A percentile compares a stretch with the other conserved stretches of the same genome.
phyloP scores from a whole-genome alignment of 2,797 vertebrate species.

The Amazonetta brasiliensis region DNA sequence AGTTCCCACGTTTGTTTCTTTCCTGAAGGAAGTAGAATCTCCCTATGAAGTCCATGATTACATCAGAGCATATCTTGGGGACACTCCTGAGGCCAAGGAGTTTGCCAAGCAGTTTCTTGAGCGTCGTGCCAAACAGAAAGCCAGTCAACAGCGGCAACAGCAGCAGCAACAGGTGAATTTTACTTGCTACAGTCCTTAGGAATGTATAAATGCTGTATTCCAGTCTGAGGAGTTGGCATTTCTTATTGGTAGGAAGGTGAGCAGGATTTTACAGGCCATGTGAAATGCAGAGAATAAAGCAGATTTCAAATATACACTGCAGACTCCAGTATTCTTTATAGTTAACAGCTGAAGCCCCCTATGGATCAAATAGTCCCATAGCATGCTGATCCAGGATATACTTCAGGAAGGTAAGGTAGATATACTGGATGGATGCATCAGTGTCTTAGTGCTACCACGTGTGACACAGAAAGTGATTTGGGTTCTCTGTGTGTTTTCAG shows the following conservation, averaged over 20 bases:
- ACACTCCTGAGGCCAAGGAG: constrained; percentile 97
- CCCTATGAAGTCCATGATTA: constrained; percentile 99
- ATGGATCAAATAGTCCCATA: not conserved
- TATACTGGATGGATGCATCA: not conserved
- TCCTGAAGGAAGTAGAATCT: constrained; percentile 99
- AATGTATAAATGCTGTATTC: rapidly evolving
- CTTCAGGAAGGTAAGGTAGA: not conserved
- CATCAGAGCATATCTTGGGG: constrained; percentile 95
- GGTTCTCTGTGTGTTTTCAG: not conserved
- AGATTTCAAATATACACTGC: not conserved
- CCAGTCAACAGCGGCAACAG: constrained; percentile 88
- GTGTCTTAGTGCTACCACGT: not conserved
- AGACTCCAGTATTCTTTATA: not conserved
- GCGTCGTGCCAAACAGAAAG: constrained; percentile 98
- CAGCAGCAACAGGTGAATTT: constrained; percentile 78
- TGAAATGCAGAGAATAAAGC: not conserved
- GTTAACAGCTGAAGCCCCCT: not conserved
- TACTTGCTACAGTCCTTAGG: rapidly evolving
- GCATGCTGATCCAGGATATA: not conserved
- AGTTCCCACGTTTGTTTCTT: constrained; percentile 99
- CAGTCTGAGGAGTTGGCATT: not conserved
- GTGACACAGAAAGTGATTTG: not conserved
- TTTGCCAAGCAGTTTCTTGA: constrained; percentile 99
- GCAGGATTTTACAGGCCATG: not conserved
- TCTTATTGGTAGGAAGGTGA: not conserved